Evolutionary conservation across 2,113 vertebrate species (phyloP), one percentile per base, ranked within the genome.

Genomic region (Microtus ochrogaster): DNA sequence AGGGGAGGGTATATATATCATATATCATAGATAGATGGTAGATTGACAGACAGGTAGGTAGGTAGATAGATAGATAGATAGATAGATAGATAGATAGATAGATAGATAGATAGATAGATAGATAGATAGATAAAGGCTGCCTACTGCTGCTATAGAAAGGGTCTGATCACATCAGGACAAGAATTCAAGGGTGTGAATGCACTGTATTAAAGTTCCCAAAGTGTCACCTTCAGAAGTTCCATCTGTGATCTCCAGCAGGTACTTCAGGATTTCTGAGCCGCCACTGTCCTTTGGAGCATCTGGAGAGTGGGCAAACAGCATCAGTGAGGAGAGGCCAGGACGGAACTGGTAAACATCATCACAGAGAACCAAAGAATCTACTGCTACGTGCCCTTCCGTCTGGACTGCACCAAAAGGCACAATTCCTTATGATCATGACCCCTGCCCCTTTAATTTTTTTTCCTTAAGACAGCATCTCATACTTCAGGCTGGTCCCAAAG

Each of bases 271-370:
- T 97, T 99, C 99, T 4, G 99, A 99, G 95, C 99, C 99, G 11
- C 99, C 99, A 17, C 99, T 99, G 98, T 99, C 99, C 96, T 99
- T 98, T 4, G 99, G 99, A 96, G 99, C 99, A 97, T 99, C 99
- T 99, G 98, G 74, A 98, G 92, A 93, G 89, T 19, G 55, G 92
- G 24, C 78, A 28, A 17, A 73, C 7, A 6, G 28, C 52, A 30
- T n/a, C 6, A n/a, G 65, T 47, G 13, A 21, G 85, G 78, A 86
- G 7, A 12, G 47, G 41, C 19, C 0, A 49, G 47, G 72, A n/a
- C 77, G 91, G 91, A 66, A 55, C 77, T 28, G 6, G 36, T 14
- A 88, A 92, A 55, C 47, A 55, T 47, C 49, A 74, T 52, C 52
- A 47, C 44, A 83, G 90, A 5, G 81, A 63, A 63, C 11, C 68